Evolutionary conservation across 1,140 invertebrate species (phyloP).

Genomic region (Saxidomus purpurata): DNA sequence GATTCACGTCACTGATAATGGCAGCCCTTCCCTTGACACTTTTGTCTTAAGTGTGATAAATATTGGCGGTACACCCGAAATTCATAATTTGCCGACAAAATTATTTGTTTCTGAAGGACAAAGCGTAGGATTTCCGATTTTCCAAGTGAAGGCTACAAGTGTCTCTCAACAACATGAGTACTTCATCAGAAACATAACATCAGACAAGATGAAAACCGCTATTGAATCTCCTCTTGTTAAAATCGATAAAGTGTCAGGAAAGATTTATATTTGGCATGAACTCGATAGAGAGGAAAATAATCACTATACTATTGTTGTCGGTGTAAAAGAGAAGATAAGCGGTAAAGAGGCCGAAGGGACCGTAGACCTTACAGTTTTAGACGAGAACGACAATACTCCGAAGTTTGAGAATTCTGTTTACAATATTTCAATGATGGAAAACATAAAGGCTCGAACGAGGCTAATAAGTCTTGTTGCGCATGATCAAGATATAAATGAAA

Average conservation of each 20-base stretch:
- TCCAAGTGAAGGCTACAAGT: conserved; percentile 32
- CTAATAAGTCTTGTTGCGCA: conserved; percentile 1
- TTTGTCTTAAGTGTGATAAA: conserved; percentile 2
- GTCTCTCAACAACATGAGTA: conserved; percentile 43
- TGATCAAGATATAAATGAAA: conserved; percentile 53
- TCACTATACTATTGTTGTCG: neutral
- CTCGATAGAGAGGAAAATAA: conserved; percentile 48
- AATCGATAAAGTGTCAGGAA: conserved; percentile 46
- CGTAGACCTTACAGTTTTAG: conserved; percentile 23
- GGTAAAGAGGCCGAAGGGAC: neutral
- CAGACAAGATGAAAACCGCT: neutral
- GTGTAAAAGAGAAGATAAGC: conserved; percentile 39
- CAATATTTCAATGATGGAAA: conserved; percentile 61
- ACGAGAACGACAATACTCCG: conserved; percentile 56
- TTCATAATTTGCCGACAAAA: conserved; percentile 43
- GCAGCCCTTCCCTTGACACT: conserved; percentile 29
- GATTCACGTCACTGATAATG: conserved; percentile 40
- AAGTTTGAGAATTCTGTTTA: conserved; percentile 40
- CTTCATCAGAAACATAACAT: conserved; percentile 1
- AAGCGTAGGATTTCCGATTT: conserved; percentile 29
- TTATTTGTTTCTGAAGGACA: conserved; percentile 19
- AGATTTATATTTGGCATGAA: conserved; percentile 26
- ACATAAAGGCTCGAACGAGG: neutral
- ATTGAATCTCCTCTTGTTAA: neutral
- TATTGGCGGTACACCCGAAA: conserved; percentile 15